A percentile compares a stretch with the other conserved stretches of the same genome.
These are phyloP conservation scores for Python bivittatus DNA, from an alignment of 2,113 vertebrate genomes.

Conservation along the genomic window DNA sequence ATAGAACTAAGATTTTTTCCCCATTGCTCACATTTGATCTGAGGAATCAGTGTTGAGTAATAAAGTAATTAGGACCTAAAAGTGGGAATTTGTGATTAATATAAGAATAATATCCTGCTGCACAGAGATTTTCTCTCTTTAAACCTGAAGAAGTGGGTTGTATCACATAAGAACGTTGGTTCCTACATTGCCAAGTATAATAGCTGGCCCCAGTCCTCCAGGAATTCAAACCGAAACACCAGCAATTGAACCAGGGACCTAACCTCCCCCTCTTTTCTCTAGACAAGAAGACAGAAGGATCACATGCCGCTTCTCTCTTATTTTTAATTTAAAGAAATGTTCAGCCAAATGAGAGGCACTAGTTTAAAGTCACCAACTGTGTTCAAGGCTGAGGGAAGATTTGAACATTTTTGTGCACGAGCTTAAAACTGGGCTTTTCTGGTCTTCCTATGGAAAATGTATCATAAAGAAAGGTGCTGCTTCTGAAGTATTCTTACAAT, in stretches of 20 bases:
- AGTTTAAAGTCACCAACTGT: neutral
- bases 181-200: neutral
- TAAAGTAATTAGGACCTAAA: neutral
- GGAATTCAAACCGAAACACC: neutral
- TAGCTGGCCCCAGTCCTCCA: neutral
- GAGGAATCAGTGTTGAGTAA: neutral
- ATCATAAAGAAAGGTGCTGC: neutral
- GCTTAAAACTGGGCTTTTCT: neutral
- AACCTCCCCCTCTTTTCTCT: neutral
- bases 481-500: neutral
- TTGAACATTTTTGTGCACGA: neutral
- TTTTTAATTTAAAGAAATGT: neutral
- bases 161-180: neutral
- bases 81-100: neutral
- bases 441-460: neutral
- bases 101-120: neutral
- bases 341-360: neutral
- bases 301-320: neutral
- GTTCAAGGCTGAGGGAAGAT: neutral
- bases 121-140: neutral
- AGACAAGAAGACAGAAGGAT: neutral
- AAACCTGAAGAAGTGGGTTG: neutral
- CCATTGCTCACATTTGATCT: neutral
- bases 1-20: constrained; percentile 23
- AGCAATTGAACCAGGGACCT: neutral